Base-by-base conservation (phyloP, 2,797 vertebrate genomes). In the Protonibea diacanthus region DNA sequence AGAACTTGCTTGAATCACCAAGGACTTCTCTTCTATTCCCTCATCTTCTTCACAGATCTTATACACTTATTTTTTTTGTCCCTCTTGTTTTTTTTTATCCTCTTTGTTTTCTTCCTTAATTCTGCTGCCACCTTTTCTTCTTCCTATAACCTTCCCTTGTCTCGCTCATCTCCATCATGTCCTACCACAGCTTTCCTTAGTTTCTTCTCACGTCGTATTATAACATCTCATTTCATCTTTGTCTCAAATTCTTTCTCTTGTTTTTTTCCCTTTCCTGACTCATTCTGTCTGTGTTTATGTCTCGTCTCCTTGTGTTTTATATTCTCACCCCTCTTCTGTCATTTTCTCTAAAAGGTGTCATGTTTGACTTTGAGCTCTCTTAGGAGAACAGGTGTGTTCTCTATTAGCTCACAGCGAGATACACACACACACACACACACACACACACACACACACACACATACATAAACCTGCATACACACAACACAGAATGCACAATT, bases 341-440 rank as follows among this genome's bases (percentile, higher is more conserved):
- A 76, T 83, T 86, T 81, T 74, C 82, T 73, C 73, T 76, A 71
- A 79, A 80, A 85, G 48, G 25, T 27, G 2, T 84, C 20, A 55
- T 90, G 84, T 86, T 89, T 89, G 85, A 84, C 78, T 88, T 85
- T 86, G 53, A 80, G 69, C 68, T 86, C 74, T 88, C 85, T 68
- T 45, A 81, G 84, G 82, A 86, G 69, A 88, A 86, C 81, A 88
- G 75, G 84, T 88, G 84, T 88, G 76, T 80, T 86, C 70, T 74
- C 71, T 62, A 80, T 81, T 86, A 88, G 52, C 73, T 79, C 64
- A 51, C 21, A 75, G 44, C 25, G 1, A 78, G 3, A 68, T 33
- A 65, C 59, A 66, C 48, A 49, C 64, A 59, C 66, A 55, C 20
- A 57, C 51, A 55, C 21, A 49, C 42, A 42, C 14, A 13, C 33